Evolutionary conservation across 2,113 vertebrate genomes (phyloP).

Genomic region (Ptyas mucosa): DNA sequence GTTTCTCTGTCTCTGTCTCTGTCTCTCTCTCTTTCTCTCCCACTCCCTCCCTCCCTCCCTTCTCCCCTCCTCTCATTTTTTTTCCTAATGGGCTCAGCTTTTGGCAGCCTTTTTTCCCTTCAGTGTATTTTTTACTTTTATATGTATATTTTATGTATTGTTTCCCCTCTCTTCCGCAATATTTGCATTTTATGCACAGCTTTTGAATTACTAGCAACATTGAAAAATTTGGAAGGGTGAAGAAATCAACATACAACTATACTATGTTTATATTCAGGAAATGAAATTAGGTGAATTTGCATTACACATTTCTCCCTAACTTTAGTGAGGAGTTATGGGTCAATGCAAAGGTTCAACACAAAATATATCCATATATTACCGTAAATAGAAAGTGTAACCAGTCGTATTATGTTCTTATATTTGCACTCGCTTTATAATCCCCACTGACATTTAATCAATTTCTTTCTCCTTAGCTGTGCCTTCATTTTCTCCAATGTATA

Average conservation of each 20-base stretch:
- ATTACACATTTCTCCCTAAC: background rate
- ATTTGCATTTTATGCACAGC: background rate
- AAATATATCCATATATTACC: slow-evolving; percentile 41
- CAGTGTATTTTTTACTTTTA: background rate
- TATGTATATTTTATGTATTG: background rate
- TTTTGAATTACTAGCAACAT: background rate
- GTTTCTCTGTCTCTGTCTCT: background rate
- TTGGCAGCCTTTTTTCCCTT: background rate
- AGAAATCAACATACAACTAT: background rate
- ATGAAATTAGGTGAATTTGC: background rate
- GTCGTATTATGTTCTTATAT: slow-evolving; percentile 23
- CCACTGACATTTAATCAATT: background rate
- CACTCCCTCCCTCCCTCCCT: rapidly evolving
- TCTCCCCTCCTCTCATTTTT: background rate
- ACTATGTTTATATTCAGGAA: background rate
- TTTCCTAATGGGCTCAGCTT: background rate
- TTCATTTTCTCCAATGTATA: background rate
- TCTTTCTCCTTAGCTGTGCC: background rate
- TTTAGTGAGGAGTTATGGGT: background rate
- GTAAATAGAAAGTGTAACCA: background rate
- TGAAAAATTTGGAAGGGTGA: background rate
- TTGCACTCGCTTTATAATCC: slow-evolving; percentile 14
- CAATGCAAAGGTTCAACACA: background rate
- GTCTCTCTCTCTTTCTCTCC: too few relatives aligned
- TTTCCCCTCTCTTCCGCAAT: background rate